Base-by-base conservation (phyloP, 2,113 vertebrate genomes). In the Callipepla squamata region DNA sequence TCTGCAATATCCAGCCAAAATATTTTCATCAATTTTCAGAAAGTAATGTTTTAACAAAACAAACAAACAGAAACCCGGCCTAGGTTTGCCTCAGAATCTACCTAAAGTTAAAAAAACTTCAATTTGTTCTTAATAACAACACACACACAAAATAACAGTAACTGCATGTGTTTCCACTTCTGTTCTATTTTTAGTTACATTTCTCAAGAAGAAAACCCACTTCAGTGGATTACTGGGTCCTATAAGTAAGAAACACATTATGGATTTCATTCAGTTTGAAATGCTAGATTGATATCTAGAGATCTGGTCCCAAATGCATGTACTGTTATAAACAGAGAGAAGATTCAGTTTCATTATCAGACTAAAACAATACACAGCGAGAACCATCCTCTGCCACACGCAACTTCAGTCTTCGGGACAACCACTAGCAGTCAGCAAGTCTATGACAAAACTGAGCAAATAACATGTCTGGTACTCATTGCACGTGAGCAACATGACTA, bases 361-460 rank as follows among this genome's bases (percentile, higher is more conserved):
- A 25, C n/a, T 74, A 36, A 87, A 89, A 62, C 32, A 11, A 21
- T 2, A 76, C 9, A 22, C 5, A 73, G 34, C 14, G 74, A 72
- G n/a, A 82, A 22, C 26, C 19, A 28, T 44, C 50, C 44, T 84
- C 51, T 72, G 48, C 44, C 57, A 63, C 0, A 0, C 58, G 57
- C 45, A 80, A 55, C 30, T 16, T 14, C n/a, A n/a, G 8, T 28
- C 38, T 61, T 61, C 57, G 38, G 34, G 38, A 42, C 20, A 47
- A 73, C 7, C 20, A 28, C 36, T n/a, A 42, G 8, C 0, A 73
- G 28, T 28, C 51, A 63, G 47, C 32, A 72, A 23, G 44, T 57
- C 40, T 3, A 5, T 5, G 44, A 65, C 36, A 87, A 8, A 9
- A 61, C 2, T 0, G 0, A 2, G 20, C 0, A 0, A 61, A 44